Conservation (phyloP, 1,140 invertebrate species). For the Drosophila ogumai region DNA sequence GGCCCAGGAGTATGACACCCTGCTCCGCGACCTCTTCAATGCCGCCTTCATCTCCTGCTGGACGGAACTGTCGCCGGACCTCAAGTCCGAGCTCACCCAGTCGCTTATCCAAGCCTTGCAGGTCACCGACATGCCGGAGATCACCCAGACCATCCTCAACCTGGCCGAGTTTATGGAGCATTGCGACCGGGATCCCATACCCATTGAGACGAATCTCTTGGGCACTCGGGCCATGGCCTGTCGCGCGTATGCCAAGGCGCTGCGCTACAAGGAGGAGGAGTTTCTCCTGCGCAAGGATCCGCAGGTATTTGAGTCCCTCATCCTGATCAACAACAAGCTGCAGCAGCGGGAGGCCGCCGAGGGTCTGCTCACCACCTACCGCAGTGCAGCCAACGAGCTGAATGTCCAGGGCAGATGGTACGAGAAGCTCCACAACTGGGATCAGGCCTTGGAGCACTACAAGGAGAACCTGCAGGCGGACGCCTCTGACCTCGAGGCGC, state of each 20-base stretch:
- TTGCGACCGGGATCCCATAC: slow-evolving; percentile 97
- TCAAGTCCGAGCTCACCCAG: slow-evolving; percentile 94
- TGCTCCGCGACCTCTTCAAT: slow-evolving; percentile 98
- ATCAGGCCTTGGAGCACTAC: slow-evolving; percentile 96
- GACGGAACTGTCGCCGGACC: slow-evolving; percentile 94
- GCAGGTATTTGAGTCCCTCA: slow-evolving; percentile 95
- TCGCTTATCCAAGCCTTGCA: slow-evolving; percentile 95
- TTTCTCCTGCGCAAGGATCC: slow-evolving; percentile 89
- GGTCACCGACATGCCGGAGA: slow-evolving; percentile 97
- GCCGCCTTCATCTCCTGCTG: slow-evolving; percentile 99
- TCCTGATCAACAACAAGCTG: slow-evolving; percentile 99
- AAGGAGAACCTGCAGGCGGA: slow-evolving; percentile 88
- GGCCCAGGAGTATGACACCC: slow-evolving; percentile 96
- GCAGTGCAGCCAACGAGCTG: slow-evolving; percentile 87
- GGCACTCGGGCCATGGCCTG: slow-evolving; percentile 94
- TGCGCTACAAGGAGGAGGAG: slow-evolving; percentile 99
- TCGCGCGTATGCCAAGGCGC: slow-evolving; percentile 96
- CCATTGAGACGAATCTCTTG: slow-evolving; percentile 93
- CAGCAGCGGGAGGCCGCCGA: slow-evolving; percentile 99
- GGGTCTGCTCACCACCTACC: slow-evolving; percentile 95
- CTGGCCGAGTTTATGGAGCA: slow-evolving; percentile 99
- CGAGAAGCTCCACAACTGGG: slow-evolving; percentile 99
- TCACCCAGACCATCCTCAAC: slow-evolving; percentile 98
- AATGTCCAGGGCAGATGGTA: slow-evolving; percentile 98
- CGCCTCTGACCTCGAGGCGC: slow-evolving; percentile 91